Evolutionary conservation across 2,113 vertebrate genomes (phyloP).

Genomic region (Triplophysa siluroides): DNA sequence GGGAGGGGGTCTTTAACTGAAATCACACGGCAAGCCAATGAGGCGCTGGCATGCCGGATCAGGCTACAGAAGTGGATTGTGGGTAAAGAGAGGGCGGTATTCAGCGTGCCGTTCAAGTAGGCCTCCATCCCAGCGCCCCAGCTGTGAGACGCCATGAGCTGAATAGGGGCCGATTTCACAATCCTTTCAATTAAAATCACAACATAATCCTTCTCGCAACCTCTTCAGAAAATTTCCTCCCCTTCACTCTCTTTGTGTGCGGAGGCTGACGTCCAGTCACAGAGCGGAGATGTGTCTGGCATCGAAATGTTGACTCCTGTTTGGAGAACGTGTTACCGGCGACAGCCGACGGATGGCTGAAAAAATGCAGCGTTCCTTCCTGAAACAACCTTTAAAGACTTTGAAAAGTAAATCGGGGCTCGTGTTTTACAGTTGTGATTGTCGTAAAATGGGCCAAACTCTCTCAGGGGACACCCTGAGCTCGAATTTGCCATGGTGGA

Average conservation of each 20-base stretch:
- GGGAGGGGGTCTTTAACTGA: slow-evolving; percentile 47
- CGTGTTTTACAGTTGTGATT: slow-evolving; percentile 37
- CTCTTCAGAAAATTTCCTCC: slow-evolving; percentile 32
- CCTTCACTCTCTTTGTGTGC: slow-evolving; percentile 24
- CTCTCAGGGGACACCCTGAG: slow-evolving; percentile 45
- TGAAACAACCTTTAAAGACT: slow-evolving; percentile 37
- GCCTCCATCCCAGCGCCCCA: slow-evolving; percentile 36
- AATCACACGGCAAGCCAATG: slow-evolving; percentile 45
- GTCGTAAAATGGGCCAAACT: slow-evolving; percentile 50
- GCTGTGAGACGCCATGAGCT: slow-evolving; percentile 46
- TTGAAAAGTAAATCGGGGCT: slow-evolving; percentile 33
- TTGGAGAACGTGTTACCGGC: background rate
- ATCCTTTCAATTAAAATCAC: slow-evolving; percentile 51
- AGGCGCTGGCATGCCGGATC: slow-evolving; percentile 43
- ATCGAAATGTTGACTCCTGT: background rate
- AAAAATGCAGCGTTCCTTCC: background rate
- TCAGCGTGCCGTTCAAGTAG: slow-evolving; percentile 30
- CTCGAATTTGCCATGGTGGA: slow-evolving; percentile 45
- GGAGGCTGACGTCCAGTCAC: slow-evolving; percentile 7
- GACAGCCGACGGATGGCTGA: background rate
- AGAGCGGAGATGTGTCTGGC: background rate
- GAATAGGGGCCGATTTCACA: slow-evolving; percentile 45
- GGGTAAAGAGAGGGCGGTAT: slow-evolving; percentile 39
- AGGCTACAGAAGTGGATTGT: slow-evolving; percentile 44
- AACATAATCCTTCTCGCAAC: slow-evolving; percentile 37